Conservation (phyloP, 2,797 vertebrate genomes). For the Moxostoma hubbsi region DNA sequence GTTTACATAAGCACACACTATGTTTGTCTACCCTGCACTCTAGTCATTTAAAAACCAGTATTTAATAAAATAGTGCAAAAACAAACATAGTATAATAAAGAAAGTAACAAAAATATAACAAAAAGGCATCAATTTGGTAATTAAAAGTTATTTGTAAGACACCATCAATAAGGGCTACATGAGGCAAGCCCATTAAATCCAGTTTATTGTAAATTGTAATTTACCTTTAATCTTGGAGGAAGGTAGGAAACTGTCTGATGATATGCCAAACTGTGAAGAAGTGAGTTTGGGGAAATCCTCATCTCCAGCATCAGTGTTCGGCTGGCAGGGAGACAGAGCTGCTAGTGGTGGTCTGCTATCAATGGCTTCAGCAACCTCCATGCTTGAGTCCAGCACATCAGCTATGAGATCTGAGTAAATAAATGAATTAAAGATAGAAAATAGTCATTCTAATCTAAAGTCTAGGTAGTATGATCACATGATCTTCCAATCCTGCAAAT, state of each 20-base stretch:
- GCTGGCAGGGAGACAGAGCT: conserved; percentile 21
- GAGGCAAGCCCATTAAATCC: not conserved
- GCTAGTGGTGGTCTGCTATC: conserved; percentile 38
- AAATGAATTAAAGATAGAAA: not conserved
- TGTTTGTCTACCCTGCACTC: too few species aligned
- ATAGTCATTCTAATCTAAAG: not conserved
- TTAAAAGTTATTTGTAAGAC: too few species aligned
- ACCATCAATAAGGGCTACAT: too few species aligned
- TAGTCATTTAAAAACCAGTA: too few species aligned
- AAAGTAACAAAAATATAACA: too few species aligned
- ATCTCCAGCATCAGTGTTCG: conserved; percentile 37
- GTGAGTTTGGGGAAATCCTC: conserved; percentile 70
- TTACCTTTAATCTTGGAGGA: conserved; percentile 70
- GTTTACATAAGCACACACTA: too few species aligned
- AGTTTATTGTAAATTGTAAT: conserved; percentile 21
- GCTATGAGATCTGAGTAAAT: conserved; percentile 12
- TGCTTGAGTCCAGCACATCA: conserved; percentile 21
- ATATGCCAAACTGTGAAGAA: conserved; percentile 75
- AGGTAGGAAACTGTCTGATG: conserved; percentile 72
- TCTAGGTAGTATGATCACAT: not conserved
- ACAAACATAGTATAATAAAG: too few species aligned
- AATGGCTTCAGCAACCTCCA: conserved; percentile 29
- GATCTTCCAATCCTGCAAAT: not conserved
- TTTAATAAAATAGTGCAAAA: too few species aligned
- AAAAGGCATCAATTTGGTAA: too few species aligned